Evolutionary conservation across 2,888 invertebrate genomes (phyloP), one percentile per base, ranked within the genome.

Genomic region (Andrena chrysosceles): DNA sequence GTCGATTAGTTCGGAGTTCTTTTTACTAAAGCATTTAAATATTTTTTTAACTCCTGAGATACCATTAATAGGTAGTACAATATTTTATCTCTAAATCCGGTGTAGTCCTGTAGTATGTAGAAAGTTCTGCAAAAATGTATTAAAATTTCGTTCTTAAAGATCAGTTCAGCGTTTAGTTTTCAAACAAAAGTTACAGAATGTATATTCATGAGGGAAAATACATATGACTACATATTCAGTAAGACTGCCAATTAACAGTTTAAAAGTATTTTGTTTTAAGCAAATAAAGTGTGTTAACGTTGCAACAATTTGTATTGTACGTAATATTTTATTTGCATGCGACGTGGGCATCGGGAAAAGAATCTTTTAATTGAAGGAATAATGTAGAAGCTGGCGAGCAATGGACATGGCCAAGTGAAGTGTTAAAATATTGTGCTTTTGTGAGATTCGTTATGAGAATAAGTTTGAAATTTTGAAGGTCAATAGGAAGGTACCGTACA

Each of bases 401-500:
- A 42, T 2, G 10, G 23, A 13, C 54, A 33, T 59, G 31, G 77
- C 62, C 78, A 69, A 75, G 56, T 42, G 64, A 64, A 69, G 78
- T 49, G 76, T 76, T 76, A 31, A n/a, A 56, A 59, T 23, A 59
- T 76, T n/a, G 54, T 76, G 69, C 64, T 80, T 73, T 79, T 49
- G 42, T 60, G 68, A 67, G 49, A 63, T 42, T 64, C 33, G 29
- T 20, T 54, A 42, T 64, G 56, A 54, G 35, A 29, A 69, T 10
- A 70, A 31, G 49, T 23, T 66, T 42, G 67, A 60, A 29, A 52
- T n/a, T 31, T 72, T 20, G 54, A 68, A 6, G 59, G 52, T 68
- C 54, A 74, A 67, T 49, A 71, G 73, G 26, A 16, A 56, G 29
- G 29, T 82, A 81, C 81, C 81, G 83, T 83, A 63, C 78, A 76